These are phyloP conservation scores for Cydia splendana DNA, from an alignment of 1,140 invertebrate species.

Conservation along the genomic window DNA sequence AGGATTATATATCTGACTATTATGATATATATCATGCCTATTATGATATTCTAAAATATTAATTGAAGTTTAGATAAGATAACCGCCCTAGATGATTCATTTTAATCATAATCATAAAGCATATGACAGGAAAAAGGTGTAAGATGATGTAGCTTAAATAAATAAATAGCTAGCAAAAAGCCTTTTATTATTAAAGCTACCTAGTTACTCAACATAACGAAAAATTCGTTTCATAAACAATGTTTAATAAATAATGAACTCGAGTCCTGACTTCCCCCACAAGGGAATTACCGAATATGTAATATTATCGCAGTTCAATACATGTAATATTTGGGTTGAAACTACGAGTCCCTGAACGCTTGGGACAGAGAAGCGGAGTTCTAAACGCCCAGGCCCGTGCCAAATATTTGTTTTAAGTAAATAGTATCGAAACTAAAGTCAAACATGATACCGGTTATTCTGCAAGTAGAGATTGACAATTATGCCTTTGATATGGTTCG, in stretches of 20 bases:
- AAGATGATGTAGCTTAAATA: too few relatives aligned
- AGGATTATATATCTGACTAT: too few relatives aligned
- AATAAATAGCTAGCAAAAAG: too few relatives aligned
- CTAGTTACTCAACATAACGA: neutral
- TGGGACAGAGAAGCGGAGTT: neutral
- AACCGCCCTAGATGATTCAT: too few relatives aligned
- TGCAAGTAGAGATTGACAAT: slow-evolving; percentile 3
- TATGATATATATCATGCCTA: too few relatives aligned
- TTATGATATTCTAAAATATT: too few relatives aligned
- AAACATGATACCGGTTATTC: slow-evolving; percentile 15
- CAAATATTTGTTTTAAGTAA: slow-evolving; percentile 29
- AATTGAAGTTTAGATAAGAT: too few relatives aligned
- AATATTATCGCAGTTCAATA: slow-evolving; percentile 8
- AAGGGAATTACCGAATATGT: neutral
- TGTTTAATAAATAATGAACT: neutral
- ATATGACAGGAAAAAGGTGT: too few relatives aligned
- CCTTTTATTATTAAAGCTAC: too few relatives aligned
- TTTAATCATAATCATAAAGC: too few relatives aligned
- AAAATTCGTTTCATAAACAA: neutral
- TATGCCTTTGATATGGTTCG: slow-evolving; percentile 6
- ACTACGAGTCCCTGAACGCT: slow-evolving; percentile 14
- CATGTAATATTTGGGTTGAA: slow-evolving; percentile 10
- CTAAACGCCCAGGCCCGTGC: neutral
- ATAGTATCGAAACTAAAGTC: slow-evolving; percentile 30
- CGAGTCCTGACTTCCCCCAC: neutral